Base-by-base conservation (phyloP, 2,113 vertebrate species). In the Casuarius casuarius region DNA sequence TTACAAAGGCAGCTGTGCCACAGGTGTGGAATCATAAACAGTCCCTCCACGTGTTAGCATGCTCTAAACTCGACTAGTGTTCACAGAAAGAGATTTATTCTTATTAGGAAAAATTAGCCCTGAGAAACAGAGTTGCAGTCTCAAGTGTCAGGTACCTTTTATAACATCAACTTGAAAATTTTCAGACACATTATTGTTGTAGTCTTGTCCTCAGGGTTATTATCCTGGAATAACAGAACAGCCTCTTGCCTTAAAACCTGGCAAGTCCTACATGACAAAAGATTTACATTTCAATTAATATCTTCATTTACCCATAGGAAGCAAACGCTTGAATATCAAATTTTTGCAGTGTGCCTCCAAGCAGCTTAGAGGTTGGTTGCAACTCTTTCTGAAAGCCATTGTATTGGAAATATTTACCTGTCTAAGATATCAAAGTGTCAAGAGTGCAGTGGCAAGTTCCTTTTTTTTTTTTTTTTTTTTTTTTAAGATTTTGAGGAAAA, bases 221-320 rank as follows among this genome's bases (percentile, higher is more conserved):
- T 91, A 73, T 84, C 44, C 73, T 78, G 66, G 56, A 95, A 87
- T 92, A 96, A 95, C 87, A 83, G 85, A 95, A 87, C 70, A 63
- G 33, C n/a, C 35, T 92, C 71, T 81, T 92, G 56, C 83, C 52
- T 81, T 81, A 96, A 97, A 86, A 38, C 46, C 35, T 93, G 84
- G 52, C n/a, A 90, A 81, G 42, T 40, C 59, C 83, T 91, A 40
- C 52, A 73, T 83, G 81, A 90, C 78, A 96, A 88, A 93, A 90
- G 26, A 82, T 94, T 96, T 89, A 89, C 38, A 86, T 96, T 96
- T 96, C 84, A 94, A 75, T 87, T 95, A 95, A 72, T 7, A 63
- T 25, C 42, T 83, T 56, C 78, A 42, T 63, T 87, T 90, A 59
- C 72, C 90, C 81, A 81, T 12, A 85, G 89, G 78, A 94, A 75